These are phyloP conservation scores for Aromia moschata DNA, from an alignment of 2,888 invertebrate genomes.

Conservation along the genomic window DNA sequence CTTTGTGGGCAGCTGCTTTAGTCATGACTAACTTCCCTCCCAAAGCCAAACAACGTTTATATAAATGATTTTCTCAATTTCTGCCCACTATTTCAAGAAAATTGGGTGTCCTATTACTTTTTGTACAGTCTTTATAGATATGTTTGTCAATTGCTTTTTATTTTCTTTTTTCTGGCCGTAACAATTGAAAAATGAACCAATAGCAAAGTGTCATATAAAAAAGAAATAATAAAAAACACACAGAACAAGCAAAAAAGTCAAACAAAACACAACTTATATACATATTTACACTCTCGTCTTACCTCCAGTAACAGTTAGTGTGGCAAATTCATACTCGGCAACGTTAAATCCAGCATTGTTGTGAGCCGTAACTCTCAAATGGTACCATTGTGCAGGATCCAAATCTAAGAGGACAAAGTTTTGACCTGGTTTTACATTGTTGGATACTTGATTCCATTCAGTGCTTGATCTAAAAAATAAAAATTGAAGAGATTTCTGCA, in stretches of 20 bases:
- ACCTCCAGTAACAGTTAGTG: conserved; percentile 94
- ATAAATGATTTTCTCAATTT: no score
- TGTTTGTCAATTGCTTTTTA: no score
- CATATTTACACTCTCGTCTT: conserved; percentile 55
- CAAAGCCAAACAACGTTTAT: no score
- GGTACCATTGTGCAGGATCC: conserved; percentile 94
- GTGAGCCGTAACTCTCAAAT: conserved; percentile 89
- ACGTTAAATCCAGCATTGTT: conserved; percentile 97
- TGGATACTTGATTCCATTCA: conserved; percentile 95
- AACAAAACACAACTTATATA: conserved; percentile 28
- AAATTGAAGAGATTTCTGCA: neutral
- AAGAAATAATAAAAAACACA: conserved; percentile 8
- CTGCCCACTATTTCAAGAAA: no score
- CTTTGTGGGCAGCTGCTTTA: no score
- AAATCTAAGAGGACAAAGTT: conserved; percentile 91
- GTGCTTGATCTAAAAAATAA: conserved; percentile 78
- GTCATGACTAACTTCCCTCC: no score
- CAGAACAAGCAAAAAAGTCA: conserved; percentile 28
- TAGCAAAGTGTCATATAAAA: conserved; percentile 11
- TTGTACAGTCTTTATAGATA: no score
- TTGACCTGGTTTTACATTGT: conserved; percentile 90
- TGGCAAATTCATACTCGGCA: conserved; percentile 95
- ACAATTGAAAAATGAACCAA: conserved; percentile 24
- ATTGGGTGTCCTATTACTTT: no score
- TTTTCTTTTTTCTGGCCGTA: no score